Conservation (phyloP, 2,888 invertebrate genomes). For the Tineola bisselliella region DNA sequence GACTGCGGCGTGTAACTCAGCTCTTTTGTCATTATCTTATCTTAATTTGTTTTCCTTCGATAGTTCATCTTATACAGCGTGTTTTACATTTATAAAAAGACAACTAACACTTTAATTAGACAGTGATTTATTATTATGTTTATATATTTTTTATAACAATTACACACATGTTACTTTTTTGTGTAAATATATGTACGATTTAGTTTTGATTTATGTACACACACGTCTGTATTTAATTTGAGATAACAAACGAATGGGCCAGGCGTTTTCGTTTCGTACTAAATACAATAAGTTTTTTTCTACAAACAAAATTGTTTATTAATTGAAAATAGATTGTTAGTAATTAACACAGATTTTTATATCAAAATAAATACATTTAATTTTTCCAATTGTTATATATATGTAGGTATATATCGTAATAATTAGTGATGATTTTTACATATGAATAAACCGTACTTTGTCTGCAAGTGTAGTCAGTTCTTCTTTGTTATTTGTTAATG, state of each 20-base stretch:
- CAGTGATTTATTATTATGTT: conserved; percentile 20
- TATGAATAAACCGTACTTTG: too few relatives aligned
- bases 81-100: conserved; percentile 31
- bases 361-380: too few relatives aligned
- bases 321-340: neutral
- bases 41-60: conserved; percentile 20
- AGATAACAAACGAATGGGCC: neutral
- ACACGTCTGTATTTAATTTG: neutral
- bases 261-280: too few relatives aligned
- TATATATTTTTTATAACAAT: neutral
- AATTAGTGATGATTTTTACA: too few relatives aligned
- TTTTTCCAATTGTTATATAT: too few relatives aligned
- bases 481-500: neutral
- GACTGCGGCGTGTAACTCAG: conserved; percentile 29
- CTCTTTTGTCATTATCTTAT: conserved; percentile 44
- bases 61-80: conserved; percentile 20
- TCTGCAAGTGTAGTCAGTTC: too few relatives aligned
- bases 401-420: too few relatives aligned
- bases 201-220: neutral
- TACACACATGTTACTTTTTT: neutral
- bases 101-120: conserved; percentile 41
- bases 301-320: neutral
- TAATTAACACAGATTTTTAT: neutral
- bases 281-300: too few relatives aligned
- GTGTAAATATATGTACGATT: neutral